Conservation (phyloP, 2,797 vertebrate species). For the Chelidonichthys spinosus region DNA sequence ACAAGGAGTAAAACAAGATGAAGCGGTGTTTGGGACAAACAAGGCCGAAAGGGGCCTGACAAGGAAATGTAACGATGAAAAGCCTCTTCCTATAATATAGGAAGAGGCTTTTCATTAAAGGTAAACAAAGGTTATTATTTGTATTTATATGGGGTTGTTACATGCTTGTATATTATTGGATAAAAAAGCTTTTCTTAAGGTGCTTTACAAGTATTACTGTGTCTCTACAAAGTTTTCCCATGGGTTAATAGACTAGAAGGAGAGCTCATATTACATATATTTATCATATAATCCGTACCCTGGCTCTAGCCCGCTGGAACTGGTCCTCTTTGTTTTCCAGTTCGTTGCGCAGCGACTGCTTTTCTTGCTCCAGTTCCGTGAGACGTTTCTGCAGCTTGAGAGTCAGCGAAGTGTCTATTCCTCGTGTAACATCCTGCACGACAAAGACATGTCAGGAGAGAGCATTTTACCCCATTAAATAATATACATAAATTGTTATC, state of each 20-base stretch:
- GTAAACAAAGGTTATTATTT: background rate
- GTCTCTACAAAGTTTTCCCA: background rate
- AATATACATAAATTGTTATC: background rate
- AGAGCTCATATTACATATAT: background rate
- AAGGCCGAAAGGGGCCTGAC: background rate
- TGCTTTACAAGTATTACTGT: background rate
- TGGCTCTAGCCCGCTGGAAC: slow-evolving; percentile 91
- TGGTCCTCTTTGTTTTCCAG: slow-evolving; percentile 96
- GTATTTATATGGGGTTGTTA: background rate
- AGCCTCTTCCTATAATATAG: background rate
- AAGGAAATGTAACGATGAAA: background rate
- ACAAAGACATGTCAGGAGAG: background rate
- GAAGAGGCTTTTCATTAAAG: too few relatives aligned
- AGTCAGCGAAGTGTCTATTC: slow-evolving; percentile 94
- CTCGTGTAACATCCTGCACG: slow-evolving; percentile 88
- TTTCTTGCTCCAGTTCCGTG: slow-evolving; percentile 95
- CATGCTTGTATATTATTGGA: background rate
- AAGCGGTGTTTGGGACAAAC: background rate
- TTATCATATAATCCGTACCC: slow-evolving; percentile 76
- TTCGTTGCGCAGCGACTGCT: slow-evolving; percentile 94
- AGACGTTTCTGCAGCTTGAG: slow-evolving; percentile 98
- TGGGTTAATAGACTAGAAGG: background rate
- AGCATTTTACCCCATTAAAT: background rate
- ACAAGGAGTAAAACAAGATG: slow-evolving; percentile 35
- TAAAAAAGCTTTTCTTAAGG: background rate